A percentile compares a stretch with the other conserved stretches of the same genome.
These are phyloP conservation scores for Cantharis rustica DNA, from an alignment of 2,888 invertebrate genomes.

Conservation along the genomic window DNA sequence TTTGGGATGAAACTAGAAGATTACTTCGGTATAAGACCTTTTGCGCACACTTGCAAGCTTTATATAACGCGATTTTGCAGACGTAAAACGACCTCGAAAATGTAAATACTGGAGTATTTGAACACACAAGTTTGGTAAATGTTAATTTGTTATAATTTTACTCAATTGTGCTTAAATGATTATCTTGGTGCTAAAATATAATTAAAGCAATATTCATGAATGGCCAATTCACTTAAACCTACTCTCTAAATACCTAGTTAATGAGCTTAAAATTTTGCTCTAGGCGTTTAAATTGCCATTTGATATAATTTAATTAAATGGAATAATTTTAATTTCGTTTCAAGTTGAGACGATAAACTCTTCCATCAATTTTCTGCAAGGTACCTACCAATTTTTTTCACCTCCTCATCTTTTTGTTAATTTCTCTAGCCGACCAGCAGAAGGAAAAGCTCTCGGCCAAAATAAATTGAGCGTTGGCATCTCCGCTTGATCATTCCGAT, in stretches of 20 bases:
- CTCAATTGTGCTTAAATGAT: not conserved
- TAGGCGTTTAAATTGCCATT: not conserved
- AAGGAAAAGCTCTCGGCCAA: not conserved
- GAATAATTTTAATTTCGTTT: not conserved
- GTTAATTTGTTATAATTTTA: constrained; percentile 7
- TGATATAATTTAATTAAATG: not conserved
- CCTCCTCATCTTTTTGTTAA: not conserved
- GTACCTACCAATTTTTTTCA: not conserved
- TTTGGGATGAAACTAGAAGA: not conserved
- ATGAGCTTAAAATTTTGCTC: not conserved
- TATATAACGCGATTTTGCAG: constrained; percentile 10
- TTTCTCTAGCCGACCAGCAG: not conserved
- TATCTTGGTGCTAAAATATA: not conserved
- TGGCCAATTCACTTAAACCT: not conserved
- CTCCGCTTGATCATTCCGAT: not conserved
- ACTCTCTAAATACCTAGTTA: not conserved
- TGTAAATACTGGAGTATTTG: constrained; percentile 17
- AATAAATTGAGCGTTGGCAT: not conserved
- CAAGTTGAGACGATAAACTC: not conserved
- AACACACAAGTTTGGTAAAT: constrained; percentile 6
- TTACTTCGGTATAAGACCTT: not conserved
- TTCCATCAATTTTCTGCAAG: too few species aligned
- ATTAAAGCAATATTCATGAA: not conserved
- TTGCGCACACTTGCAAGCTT: not conserved
- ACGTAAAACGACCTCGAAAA: constrained; percentile 10